Conservation (phyloP, 2,888 invertebrate genomes). For the Meiosimyza decipiens region DNA sequence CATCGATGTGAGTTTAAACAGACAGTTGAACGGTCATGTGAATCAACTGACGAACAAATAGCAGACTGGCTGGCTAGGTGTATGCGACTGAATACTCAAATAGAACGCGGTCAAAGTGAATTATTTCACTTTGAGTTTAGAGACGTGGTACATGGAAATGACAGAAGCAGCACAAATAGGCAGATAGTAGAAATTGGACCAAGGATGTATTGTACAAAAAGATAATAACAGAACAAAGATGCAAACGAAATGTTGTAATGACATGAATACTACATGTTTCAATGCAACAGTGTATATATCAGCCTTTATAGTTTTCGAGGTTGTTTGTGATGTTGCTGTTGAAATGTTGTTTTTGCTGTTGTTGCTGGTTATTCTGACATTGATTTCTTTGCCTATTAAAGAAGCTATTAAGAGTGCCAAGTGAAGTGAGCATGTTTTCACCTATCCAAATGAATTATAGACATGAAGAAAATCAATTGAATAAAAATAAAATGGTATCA, state of each 20-base stretch:
- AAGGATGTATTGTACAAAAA: neutral
- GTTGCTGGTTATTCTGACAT: neutral
- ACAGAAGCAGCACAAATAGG: neutral
- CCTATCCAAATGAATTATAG: constrained; percentile 30
- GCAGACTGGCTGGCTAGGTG: no score
- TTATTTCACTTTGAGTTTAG: constrained; percentile 7
- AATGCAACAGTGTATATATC: neutral
- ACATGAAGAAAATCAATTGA: no score
- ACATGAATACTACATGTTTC: constrained; percentile 25
- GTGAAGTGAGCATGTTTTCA: constrained; percentile 24
- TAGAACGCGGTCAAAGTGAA: constrained; percentile 7
- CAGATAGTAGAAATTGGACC: neutral
- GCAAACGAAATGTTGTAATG: constrained; percentile 24
- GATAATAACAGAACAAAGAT: neutral
- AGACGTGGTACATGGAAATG: neutral
- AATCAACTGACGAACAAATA: no score
- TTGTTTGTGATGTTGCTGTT: constrained; percentile 12
- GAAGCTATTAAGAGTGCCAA: constrained; percentile 28
- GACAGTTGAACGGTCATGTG: no score
- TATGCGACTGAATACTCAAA: neutral
- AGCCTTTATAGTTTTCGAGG: neutral
- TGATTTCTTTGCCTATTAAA: neutral
- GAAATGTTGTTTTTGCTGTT: neutral
- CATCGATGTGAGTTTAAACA: no score
- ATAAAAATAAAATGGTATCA: no score